Conservation (phyloP, 2,888 invertebrate genomes). For the Scaptomyza caliginosa region DNA sequence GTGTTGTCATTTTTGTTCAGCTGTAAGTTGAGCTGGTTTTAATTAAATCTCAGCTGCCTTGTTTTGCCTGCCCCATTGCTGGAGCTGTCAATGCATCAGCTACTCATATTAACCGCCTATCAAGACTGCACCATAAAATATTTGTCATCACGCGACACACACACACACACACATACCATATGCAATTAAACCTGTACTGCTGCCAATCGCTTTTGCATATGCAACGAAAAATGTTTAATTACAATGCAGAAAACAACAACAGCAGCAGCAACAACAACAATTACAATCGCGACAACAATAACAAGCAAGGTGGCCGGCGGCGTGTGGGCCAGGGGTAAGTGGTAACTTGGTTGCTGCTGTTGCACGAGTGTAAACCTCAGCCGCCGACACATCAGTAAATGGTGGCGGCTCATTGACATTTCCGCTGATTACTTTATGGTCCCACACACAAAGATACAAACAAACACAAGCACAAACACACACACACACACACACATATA, state of each 20-base stretch:
- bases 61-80: slow-evolving; percentile 3
- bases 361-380: slow-evolving; percentile 70
- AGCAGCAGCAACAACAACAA: slow-evolving; percentile 52
- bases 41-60: slow-evolving; percentile 28
- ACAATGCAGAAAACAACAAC: slow-evolving; percentile 60
- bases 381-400: slow-evolving; percentile 76
- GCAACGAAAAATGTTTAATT: slow-evolving; percentile 74
- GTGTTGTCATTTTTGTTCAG: neutral
- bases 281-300: slow-evolving; percentile 40
- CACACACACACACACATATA: slow-evolving; percentile 18
- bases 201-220: slow-evolving; percentile 61
- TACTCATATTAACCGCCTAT: slow-evolving; percentile 51
- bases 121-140: slow-evolving; percentile 57
- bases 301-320: neutral
- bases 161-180: slow-evolving; percentile 12
- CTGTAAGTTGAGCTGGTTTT: neutral
- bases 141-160: slow-evolving; percentile 44
- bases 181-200: slow-evolving; percentile 60
- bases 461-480: slow-evolving; percentile 15
- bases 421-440: slow-evolving; percentile 80
- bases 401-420: slow-evolving; percentile 79
- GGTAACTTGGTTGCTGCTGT: slow-evolving; percentile 40
- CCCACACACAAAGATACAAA: slow-evolving; percentile 35
- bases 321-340: neutral
- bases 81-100: slow-evolving; percentile 42